Percentiles rank a stretch among this genome's conserved stretches.
phyloP scores from a whole-genome alignment of 2,797 vertebrate genomes.

The Sebastes nivosus region DNA sequence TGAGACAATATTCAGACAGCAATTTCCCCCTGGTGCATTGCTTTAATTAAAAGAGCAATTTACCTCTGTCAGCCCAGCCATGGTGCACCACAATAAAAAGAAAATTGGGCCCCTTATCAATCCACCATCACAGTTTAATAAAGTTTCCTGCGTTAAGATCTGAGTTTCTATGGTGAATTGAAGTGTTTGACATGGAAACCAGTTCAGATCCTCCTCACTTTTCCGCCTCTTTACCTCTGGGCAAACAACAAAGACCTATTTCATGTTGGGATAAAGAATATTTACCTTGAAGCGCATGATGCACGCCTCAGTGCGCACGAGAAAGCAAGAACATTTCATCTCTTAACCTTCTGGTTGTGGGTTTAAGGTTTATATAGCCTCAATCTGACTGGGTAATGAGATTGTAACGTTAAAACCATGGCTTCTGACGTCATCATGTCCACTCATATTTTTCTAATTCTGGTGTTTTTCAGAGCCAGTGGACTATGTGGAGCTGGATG shows the following conservation, averaged over 20 bases:
- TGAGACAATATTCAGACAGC: constrained; percentile 92
- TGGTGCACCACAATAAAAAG: constrained; percentile 86
- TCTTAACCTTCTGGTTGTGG: constrained; percentile 57
- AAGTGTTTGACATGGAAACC: constrained; percentile 89
- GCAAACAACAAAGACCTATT: constrained; percentile 88
- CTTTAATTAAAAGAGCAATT: constrained; percentile 98
- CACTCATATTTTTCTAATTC: neutral
- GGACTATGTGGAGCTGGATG: neutral
- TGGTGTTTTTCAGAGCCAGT: neutral
- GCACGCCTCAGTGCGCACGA: constrained; percentile 73
- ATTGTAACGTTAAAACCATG: constrained; percentile 65
- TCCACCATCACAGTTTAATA: constrained; percentile 96
- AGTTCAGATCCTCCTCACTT: constrained; percentile 88
- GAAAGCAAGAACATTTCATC: constrained; percentile 82
- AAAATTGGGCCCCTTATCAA: constrained; percentile 90
- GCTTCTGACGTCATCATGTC: constrained; percentile 12
- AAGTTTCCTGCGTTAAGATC: constrained; percentile 90
- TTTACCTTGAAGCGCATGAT: constrained; percentile 77
- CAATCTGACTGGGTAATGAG: constrained; percentile 62
- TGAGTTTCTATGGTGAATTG: constrained; percentile 91
- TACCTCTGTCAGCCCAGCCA: constrained; percentile 87
- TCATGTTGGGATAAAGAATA: constrained; percentile 76
- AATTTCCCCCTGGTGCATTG: constrained; percentile 96
- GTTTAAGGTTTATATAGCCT: constrained; percentile 73
- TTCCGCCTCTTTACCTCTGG: constrained; percentile 92